Conservation (phyloP, 2,113 vertebrate genomes). For the Dryoscopus gambensis region DNA sequence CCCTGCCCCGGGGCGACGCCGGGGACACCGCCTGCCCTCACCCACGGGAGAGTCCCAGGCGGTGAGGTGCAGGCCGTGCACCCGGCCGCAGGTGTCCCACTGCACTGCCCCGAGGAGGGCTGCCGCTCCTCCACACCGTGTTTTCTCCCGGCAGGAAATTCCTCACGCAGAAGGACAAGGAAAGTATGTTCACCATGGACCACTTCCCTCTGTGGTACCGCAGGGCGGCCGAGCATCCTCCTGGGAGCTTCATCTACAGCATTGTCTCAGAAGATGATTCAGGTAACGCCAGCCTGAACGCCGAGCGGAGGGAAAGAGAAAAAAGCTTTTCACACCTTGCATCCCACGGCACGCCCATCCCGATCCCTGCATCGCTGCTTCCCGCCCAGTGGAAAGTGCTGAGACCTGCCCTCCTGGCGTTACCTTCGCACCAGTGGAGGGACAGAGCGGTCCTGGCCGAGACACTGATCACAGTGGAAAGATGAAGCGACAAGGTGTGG, state of each 20-base stretch:
- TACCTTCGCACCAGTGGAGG: accelerated
- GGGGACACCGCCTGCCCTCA: background rate
- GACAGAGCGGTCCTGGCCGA: background rate
- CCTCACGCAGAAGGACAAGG: conserved; percentile 81
- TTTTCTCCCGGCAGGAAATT: conserved; percentile 79
- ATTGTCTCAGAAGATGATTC: conserved; percentile 76
- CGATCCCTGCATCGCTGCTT: accelerated
- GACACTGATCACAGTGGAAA: accelerated
- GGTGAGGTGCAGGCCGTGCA: accelerated
- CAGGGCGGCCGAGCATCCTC: conserved; percentile 83
- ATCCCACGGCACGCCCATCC: accelerated
- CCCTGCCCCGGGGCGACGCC: background rate
- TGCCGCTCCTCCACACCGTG: accelerated
- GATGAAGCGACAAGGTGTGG: background rate
- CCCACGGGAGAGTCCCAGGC: accelerated
- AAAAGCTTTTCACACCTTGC: background rate
- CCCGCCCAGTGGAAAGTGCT: accelerated
- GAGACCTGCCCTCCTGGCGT: too few species aligned
- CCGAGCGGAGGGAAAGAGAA: background rate
- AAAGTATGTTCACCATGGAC: conserved; percentile 91
- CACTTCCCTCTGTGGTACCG: conserved; percentile 95
- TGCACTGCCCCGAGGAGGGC: background rate
- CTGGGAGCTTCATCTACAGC: conserved; percentile 88
- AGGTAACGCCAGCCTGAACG: conserved; percentile 73
- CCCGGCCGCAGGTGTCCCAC: accelerated